Base-by-base conservation (phyloP, 2,888 invertebrate species). In the Eupeodes latifasciatus region DNA sequence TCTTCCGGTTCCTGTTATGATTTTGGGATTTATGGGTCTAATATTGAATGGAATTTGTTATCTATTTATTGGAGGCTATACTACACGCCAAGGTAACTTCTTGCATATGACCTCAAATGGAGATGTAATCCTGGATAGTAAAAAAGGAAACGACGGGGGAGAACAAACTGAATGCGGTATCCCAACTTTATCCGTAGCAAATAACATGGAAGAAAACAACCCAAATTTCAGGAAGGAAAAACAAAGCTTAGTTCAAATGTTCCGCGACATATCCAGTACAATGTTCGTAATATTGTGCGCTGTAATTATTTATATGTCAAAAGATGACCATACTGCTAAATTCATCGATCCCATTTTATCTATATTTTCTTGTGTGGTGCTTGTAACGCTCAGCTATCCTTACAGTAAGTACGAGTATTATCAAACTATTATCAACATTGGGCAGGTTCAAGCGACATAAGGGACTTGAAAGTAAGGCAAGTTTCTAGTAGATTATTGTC, bases 31-130 rank as follows among this genome's bases (percentile, higher is more conserved):
- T 12, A 92, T 94, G 6, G 97, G 98, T 0, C 94, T 98, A 12
- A 92, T 97, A 3, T 92, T 98, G 10, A 97, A 98, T 91, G 96
- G 96, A 0, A 93, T 98, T 64, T 97, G 97, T 90, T 98, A 97
- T 92, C 94, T 97, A 90, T 93, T 98, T 1, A 96, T 98, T 74
- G 98, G 97, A 84, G 98, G 96, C 6, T 96, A 96, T 91, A 96
- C 96, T 0, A 95, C 96, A 91, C 96, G 96, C 91, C 96, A 96
- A 92, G 96, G 96, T 1, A 95, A 96, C 89, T 96, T 96, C 90
- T 92, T 96, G 47, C 95, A 95, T 89, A 94, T 96, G 61, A 95
- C 95, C 1, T 94, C 95, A 67, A 94, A 93, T 76, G 96, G 96
- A 4, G 95, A 95, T 89, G 95, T 96, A 5, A 94, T 96, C 57